These are phyloP conservation scores for Olivierus martensii DNA, from an alignment of 1,140 invertebrate species.

Conservation along the genomic window DNA sequence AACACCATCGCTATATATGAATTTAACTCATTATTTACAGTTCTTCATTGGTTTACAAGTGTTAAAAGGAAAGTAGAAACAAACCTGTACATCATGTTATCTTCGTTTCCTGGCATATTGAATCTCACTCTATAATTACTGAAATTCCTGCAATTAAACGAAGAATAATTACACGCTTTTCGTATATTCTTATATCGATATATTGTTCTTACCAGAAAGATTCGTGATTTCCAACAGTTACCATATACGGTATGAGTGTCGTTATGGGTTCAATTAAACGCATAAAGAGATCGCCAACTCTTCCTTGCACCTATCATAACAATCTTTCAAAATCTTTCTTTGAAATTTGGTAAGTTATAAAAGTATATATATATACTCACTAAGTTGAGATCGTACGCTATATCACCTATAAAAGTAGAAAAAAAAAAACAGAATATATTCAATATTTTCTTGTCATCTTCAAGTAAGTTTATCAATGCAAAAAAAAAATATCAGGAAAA, in stretches of 20 bases:
- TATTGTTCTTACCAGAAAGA: slow-evolving; percentile 29
- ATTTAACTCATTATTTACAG: too few relatives aligned
- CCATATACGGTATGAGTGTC: slow-evolving; percentile 81
- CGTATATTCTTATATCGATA: background rate
- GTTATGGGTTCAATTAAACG: slow-evolving; percentile 71
- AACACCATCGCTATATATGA: too few relatives aligned
- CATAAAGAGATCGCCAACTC: slow-evolving; percentile 81
- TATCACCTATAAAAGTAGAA: slow-evolving; percentile 40
- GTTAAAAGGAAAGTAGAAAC: background rate
- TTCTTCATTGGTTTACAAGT: too few relatives aligned
- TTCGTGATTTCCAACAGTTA: slow-evolving; percentile 82
- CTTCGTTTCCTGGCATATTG: slow-evolving; percentile 63
- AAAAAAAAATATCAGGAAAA: too few relatives aligned
- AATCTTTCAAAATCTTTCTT: background rate
- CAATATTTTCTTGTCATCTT: too few relatives aligned
- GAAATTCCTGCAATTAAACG: slow-evolving; percentile 54
- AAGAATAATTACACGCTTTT: background rate
- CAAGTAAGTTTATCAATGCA: too few relatives aligned
- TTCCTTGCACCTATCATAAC: slow-evolving; percentile 43
- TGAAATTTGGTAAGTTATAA: too few relatives aligned
- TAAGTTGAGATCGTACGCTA: slow-evolving; percentile 86
- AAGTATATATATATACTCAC: slow-evolving; percentile 36
- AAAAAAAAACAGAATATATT: too few relatives aligned
- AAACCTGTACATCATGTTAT: slow-evolving; percentile 61
- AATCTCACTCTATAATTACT: slow-evolving; percentile 70